Percentiles rank a stretch among this genome's conserved stretches.
Evolutionary conservation across 2,797 vertebrate genomes (phyloP).

Genomic region (Oreochromis grahami): DNA sequence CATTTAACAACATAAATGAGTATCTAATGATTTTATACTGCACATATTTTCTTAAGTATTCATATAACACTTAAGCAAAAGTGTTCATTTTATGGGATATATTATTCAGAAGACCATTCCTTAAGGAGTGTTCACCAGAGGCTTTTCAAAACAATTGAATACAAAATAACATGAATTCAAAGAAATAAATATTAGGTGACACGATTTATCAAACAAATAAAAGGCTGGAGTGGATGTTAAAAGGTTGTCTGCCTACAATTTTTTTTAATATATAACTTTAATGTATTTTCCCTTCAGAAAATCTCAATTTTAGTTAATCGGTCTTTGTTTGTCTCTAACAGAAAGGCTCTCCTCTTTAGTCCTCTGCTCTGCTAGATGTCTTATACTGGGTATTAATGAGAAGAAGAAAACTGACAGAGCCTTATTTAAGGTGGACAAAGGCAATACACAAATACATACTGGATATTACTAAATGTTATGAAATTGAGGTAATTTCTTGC

Average conservation of each 20-base stretch:
- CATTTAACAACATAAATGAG: not conserved
- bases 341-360: not conserved
- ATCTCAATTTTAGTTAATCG: not conserved
- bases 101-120: not conserved
- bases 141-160: not conserved
- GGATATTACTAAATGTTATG: not conserved
- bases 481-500: not conserved
- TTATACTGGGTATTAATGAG: not conserved
- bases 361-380: not conserved
- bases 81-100: not conserved
- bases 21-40: not conserved
- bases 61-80: not conserved
- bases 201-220: not conserved
- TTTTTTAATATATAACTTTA: not conserved
- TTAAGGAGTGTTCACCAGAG: constrained; percentile 11
- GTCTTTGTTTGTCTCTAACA: not conserved
- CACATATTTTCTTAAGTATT: not conserved
- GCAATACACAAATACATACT: not conserved
- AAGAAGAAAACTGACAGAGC: not conserved
- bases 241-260: not conserved
- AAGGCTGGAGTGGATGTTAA: constrained; percentile 17
- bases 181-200: constrained; percentile 3
- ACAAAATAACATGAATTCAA: not conserved
- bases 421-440: not conserved
- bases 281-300: constrained; percentile 1